phyloP scores from a whole-genome alignment of 37 sponge, comb jelly and placozoan genomes.

The Halisarca cf. caerulea region DNA sequence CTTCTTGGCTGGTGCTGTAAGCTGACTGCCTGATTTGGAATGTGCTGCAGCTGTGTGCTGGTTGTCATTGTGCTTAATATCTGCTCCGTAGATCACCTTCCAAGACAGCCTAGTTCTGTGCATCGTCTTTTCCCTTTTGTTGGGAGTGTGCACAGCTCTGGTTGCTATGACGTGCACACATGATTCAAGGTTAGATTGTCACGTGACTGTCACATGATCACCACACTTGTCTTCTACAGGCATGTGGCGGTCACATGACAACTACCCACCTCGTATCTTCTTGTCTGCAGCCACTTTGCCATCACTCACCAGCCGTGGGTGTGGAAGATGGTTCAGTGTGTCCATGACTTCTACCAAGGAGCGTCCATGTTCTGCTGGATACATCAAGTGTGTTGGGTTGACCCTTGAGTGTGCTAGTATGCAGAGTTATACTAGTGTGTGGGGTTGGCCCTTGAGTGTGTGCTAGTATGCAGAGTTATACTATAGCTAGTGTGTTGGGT shows the following conservation, averaged over 20 bases:
- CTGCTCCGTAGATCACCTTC: conserved; percentile 69
- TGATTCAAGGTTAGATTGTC: conserved; percentile 74
- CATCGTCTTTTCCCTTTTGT: conserved; percentile 36
- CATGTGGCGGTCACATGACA: conserved; percentile 13
- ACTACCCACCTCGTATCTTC: background rate
- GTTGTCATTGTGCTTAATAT: background rate
- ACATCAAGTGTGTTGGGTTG: conserved; percentile 58
- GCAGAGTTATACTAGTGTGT: background rate
- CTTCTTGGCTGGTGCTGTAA: conserved; percentile 56
- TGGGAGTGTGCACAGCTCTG: conserved; percentile 79
- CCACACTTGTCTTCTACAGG: background rate
- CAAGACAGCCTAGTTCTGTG: conserved; percentile 52
- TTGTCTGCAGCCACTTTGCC: conserved; percentile 80
- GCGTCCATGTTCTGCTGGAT: conserved; percentile 83
- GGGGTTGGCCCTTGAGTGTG: too few relatives aligned
- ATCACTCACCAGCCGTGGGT: conserved; percentile 96
- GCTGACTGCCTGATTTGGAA: too few relatives aligned
- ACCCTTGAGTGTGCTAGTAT: too few relatives aligned
- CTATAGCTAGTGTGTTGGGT: too few relatives aligned
- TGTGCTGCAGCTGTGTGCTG: background rate
- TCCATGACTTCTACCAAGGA: conserved; percentile 83
- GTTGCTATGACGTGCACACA: conserved; percentile 89
- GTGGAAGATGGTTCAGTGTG: conserved; percentile 75
- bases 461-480: background rate
- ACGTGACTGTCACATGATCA: conserved; percentile 5